phyloP scores from a whole-genome alignment of 2,888 invertebrate genomes.

The Camptogramma bilineatum region DNA sequence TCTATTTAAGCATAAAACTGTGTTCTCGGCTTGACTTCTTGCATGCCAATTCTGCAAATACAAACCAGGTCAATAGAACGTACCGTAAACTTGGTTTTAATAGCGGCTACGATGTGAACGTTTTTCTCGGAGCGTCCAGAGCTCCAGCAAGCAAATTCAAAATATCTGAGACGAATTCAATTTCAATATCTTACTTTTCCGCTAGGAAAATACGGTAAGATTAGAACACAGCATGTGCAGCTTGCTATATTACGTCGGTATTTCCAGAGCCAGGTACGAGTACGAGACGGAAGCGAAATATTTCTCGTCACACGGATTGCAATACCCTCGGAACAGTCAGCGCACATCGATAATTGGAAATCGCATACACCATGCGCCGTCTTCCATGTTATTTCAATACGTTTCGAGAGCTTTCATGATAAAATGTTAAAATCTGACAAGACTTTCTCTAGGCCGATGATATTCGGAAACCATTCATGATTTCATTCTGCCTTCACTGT shows the following conservation, averaged over 20 bases:
- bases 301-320: constrained; percentile 59
- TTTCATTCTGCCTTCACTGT: not conserved
- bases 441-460: not conserved
- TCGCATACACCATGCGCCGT: constrained; percentile 57
- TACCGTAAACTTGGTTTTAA: constrained; percentile 2
- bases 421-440: constrained; percentile 38
- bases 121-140: not conserved
- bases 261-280: constrained; percentile 47
- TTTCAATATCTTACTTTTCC: constrained; percentile 24
- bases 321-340: constrained; percentile 58
- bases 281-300: constrained; percentile 58
- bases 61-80: constrained; percentile 19
- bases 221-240: constrained; percentile 50
- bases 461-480: not conserved
- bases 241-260: constrained; percentile 42
- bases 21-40: constrained; percentile 14
- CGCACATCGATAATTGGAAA: constrained; percentile 70
- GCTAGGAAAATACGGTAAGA: constrained; percentile 50
- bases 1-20: constrained; percentile 25
- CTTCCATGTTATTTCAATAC: constrained; percentile 59
- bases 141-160: constrained; percentile 11
- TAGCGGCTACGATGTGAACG: not conserved
- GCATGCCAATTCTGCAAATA: constrained; percentile 23
- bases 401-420: constrained; percentile 43
- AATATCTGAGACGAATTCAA: constrained; percentile 31